These are phyloP conservation scores for Parasteatoda lunata DNA, from an alignment of 2,888 invertebrate species.

Conservation along the genomic window DNA sequence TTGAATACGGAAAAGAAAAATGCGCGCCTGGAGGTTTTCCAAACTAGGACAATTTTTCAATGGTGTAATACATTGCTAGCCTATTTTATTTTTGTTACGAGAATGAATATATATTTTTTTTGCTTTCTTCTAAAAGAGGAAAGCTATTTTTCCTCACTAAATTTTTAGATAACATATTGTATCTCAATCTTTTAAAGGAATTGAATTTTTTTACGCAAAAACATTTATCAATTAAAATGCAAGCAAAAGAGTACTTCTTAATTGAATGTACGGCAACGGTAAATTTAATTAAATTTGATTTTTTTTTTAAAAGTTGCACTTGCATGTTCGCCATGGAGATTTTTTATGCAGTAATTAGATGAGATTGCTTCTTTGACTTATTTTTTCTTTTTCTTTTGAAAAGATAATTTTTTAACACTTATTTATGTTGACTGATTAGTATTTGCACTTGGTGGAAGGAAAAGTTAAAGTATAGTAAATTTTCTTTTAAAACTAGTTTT, in stretches of 20 bases:
- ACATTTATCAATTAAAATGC: not conserved
- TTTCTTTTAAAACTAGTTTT: no score
- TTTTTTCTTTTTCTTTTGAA: no score
- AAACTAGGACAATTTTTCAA: conserved; percentile 27
- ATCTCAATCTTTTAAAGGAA: conserved; percentile 16
- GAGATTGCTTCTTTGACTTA: no score
- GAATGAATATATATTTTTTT: not conserved
- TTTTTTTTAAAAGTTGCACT: not conserved
- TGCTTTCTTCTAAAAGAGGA: no score
- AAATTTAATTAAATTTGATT: not conserved
- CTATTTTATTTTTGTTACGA: not conserved
- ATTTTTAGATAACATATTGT: not conserved
- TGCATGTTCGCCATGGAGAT: no score
- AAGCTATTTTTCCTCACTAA: no score
- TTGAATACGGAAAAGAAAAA: not conserved
- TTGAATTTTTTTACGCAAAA: not conserved
- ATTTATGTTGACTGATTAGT: no score
- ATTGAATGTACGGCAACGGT: not conserved
- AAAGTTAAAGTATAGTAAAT: no score
- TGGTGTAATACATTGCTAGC: conserved; percentile 14
- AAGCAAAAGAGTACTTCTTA: not conserved
- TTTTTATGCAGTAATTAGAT: no score
- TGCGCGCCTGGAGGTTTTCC: conserved; percentile 14
- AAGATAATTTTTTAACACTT: no score
- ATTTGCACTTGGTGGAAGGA: no score